Evolutionary conservation across 2,797 vertebrate species (phyloP), one percentile per base, ranked within the genome.

Genomic region (Brachyalestes nurse): DNA sequence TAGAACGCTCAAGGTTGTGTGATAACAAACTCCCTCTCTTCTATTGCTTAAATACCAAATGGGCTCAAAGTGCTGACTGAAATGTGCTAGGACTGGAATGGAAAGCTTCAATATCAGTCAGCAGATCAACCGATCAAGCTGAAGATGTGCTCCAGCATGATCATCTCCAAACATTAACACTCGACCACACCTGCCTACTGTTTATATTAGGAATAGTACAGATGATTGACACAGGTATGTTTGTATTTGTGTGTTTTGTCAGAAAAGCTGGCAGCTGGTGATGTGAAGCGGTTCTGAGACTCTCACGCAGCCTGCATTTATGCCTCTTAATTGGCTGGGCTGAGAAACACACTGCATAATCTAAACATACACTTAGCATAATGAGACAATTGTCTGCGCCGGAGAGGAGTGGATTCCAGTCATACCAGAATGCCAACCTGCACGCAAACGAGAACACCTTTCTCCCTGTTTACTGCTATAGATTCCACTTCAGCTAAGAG

Each of bases 341-440:
- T 23, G 85, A 80, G 86, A 82, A 85, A 64, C 53, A 61, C 17
- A 57, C 61, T 86, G 82, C 83, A 84, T 53, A 74, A 49, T 69
- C 82, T 82, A 90, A 90, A 89, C 78, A 87, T n/a, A 66, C 79
- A 85, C 85, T 65, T 83, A 85, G 74, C 81, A 93, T 89, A 93
- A 92, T 89, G 84, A 86, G 73, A 81, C 77, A 71, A 81, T 92
- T 91, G 89, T 93, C 85, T 85, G 28, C n/a, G 8, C 17, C 16
- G n/a, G 79, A 86, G 74, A 80, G 73, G 64, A 80, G 79, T 87
- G 87, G 79, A 94, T 94, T 93, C 91, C 86, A 87, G 84, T 86
- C 88, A 92, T 92, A 88, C 86, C 88, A 82, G 65, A 83, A 82
- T 88, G 89, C 86, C 79, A 82, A 72, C 64, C 45, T 19, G 49